Percentiles rank a stretch among this genome's conserved stretches.
Evolutionary conservation across 1,140 invertebrate species (phyloP).

Genomic region (Chironomus striatipennis): DNA sequence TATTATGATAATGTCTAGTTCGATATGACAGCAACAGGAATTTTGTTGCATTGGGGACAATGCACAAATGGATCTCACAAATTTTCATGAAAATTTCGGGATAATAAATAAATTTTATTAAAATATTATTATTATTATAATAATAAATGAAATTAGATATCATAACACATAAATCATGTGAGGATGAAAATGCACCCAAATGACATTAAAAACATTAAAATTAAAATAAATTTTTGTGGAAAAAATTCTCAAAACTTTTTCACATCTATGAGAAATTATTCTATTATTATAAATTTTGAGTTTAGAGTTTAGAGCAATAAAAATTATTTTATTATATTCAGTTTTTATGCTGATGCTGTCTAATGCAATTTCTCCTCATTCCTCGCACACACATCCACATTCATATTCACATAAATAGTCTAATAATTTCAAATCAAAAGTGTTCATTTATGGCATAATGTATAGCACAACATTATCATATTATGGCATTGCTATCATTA

Average conservation of each 20-base stretch:
- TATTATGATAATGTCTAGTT: conserved; percentile 3
- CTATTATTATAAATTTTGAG: neutral
- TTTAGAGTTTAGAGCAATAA: neutral
- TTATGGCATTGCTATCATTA: conserved; percentile 7
- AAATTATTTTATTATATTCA: too few species aligned
- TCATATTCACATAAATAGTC: neutral
- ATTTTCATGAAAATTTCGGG: too few species aligned
- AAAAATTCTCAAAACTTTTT: too few species aligned
- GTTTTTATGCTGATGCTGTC: too few species aligned
- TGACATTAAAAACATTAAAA: conserved; percentile 6
- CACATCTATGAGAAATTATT: neutral
- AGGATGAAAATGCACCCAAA: neutral
- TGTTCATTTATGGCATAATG: neutral
- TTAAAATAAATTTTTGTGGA: neutral
- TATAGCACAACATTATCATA: conserved; percentile 3
- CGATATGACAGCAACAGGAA: neutral
- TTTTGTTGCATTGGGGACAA: too few species aligned
- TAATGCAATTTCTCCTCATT: neutral
- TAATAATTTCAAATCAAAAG: conserved; percentile 3
- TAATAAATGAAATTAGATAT: conserved; percentile 10
- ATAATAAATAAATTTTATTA: too few species aligned
- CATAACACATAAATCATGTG: conserved; percentile 8
- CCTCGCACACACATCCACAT: too few species aligned
- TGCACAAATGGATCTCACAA: too few species aligned
- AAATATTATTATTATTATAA: neutral